Percentiles rank a stretch among this genome's conserved stretches.
Conservation (phyloP, 2,797 vertebrate genomes). For the Heliangelus exortis region DNA sequence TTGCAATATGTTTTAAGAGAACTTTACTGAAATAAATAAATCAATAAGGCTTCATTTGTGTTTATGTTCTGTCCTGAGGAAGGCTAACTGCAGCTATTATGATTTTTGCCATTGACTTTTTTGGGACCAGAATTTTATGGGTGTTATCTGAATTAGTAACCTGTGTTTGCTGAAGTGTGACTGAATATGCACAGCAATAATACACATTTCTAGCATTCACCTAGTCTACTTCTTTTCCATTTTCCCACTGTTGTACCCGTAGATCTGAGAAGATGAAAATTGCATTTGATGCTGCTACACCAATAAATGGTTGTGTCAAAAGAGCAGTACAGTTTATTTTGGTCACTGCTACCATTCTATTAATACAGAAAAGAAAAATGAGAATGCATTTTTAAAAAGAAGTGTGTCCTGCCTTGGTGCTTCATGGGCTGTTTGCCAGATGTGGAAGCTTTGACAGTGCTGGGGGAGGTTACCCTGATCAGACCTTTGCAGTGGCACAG, state of each 20-base stretch:
- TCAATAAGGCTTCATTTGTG: not conserved
- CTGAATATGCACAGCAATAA: not conserved
- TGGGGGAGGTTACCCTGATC: not conserved
- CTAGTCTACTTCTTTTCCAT: not conserved
- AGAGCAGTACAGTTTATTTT: not conserved
- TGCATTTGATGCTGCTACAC: not conserved
- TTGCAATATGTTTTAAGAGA: slow-evolving; percentile 12
- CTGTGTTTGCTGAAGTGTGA: not conserved
- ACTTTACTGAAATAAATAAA: slow-evolving; percentile 49
- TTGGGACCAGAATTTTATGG: not conserved
- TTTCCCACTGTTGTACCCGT: rapidly evolving
- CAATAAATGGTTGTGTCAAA: not conserved
- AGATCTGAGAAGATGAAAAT: not conserved
- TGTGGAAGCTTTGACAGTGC: not conserved
- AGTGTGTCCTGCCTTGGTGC: not conserved
- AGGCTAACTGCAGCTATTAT: not conserved
- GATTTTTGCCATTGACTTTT: not conserved
- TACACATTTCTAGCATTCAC: not conserved
- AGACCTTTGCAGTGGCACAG: not conserved
- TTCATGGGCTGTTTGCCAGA: not conserved
- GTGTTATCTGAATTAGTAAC: not conserved
- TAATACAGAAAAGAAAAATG: not conserved
- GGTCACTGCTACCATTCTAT: not conserved
- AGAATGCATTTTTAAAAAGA: not conserved
- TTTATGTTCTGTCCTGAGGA: not conserved